Percentiles rank a stretch among this genome's conserved stretches.
Evolutionary conservation across 2,797 vertebrate genomes (phyloP).

Genomic region (Spinus olivaceus): DNA sequence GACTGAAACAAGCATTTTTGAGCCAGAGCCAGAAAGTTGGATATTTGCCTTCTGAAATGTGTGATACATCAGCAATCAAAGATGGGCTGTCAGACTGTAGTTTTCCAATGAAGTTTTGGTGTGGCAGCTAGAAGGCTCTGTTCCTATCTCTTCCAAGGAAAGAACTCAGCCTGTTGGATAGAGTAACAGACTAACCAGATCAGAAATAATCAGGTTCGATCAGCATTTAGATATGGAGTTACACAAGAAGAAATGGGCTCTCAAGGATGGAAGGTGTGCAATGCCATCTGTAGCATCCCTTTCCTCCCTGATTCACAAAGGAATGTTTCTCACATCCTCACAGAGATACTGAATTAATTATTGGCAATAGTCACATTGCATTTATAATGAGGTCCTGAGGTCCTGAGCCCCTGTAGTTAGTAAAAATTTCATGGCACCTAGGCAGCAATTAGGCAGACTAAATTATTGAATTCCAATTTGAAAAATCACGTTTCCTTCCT

Average conservation of each 20-base stretch:
- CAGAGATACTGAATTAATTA: not conserved
- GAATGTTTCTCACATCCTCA: not conserved
- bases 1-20: not conserved
- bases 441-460: not conserved
- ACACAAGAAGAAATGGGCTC: not conserved
- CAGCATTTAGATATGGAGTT: not conserved
- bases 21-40: not conserved
- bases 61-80: not conserved
- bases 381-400: not conserved
- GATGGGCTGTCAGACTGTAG: not conserved
- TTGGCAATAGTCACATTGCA: not conserved
- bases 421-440: not conserved
- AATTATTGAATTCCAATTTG: not conserved
- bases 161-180: not conserved
- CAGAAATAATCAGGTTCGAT: not conserved
- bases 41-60: not conserved
- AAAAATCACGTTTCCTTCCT: slow-evolving; percentile 23
- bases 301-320: not conserved
- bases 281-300: not conserved
- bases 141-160: not conserved
- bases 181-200: not conserved
- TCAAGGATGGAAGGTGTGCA: not conserved
- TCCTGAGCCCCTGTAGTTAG: not conserved
- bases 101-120: not conserved
- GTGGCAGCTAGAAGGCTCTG: not conserved